Evolutionary conservation across 2,888 invertebrate genomes (phyloP).

Genomic region (Brenthis ino): DNA sequence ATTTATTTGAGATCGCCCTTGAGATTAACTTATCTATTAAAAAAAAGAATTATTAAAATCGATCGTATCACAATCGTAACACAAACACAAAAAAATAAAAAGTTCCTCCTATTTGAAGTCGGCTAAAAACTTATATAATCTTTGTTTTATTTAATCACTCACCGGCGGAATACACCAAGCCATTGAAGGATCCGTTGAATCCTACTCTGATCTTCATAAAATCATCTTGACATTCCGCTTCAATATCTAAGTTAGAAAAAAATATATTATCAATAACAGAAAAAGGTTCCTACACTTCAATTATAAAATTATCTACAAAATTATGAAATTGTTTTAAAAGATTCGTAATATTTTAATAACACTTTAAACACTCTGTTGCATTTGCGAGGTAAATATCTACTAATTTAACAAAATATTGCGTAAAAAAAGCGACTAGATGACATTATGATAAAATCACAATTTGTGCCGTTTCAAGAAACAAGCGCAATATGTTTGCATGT

Average conservation of each 20-base stretch:
- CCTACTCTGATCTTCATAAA: constrained; percentile 97
- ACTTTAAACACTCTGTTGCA: no score
- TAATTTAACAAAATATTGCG: not conserved
- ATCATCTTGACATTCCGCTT: constrained; percentile 97
- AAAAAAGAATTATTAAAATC: no score
- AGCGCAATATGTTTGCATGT: constrained; percentile 32
- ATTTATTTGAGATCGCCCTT: no score
- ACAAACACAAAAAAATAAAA: no score
- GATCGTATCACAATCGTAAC: no score
- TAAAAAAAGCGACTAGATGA: not conserved
- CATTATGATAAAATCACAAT: constrained; percentile 59
- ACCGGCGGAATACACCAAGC: constrained; percentile 95
- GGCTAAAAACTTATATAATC: not conserved
- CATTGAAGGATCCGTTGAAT: constrained; percentile 95
- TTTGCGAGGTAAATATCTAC: not conserved
- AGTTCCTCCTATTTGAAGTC: no score
- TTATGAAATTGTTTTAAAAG: no score
- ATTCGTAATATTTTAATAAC: no score
- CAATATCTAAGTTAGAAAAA: constrained; percentile 86
- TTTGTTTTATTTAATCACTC: constrained; percentile 45
- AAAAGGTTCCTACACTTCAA: no score
- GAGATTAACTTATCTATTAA: no score
- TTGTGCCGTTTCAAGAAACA: constrained; percentile 46
- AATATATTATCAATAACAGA: not conserved
- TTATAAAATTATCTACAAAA: no score